Evolutionary conservation across 2,797 vertebrate genomes (phyloP), one percentile per base, ranked within the genome.

Genomic region (Erpetoichthys calabaricus): DNA sequence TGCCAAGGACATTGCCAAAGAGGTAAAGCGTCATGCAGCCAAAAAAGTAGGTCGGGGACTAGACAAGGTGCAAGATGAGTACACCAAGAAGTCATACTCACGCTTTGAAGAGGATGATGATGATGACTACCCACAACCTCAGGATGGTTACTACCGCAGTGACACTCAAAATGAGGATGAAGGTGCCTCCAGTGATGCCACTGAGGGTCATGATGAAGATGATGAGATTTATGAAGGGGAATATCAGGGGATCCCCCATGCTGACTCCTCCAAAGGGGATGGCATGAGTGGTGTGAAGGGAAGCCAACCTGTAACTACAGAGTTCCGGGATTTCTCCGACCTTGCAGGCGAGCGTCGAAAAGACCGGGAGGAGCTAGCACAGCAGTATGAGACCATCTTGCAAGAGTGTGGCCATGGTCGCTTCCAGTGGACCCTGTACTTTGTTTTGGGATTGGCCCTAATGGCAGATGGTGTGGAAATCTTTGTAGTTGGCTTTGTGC

Each of bases 341-440:
- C 74, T 80, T 9, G 89, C 92, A 60, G 87, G 76, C 0, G 90
- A 92, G 58, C 70, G 85, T 64, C 73, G 84, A 68, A 98, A 94
- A 73, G 92, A 96, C 63, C 79, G 85, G 63, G 92, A 97, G 73
- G 92, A 97, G 73, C 67, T 98, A 73, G 89, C 95, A 0, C 84
- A 98, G 77, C 95, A 98, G 74, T 98, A 98, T 0, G 95, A 98
- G 77, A 66, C 85, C 66, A 97, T 98, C 77, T 83, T 98, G 55
- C 91, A 96, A 73, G 95, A 98, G 54, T 98, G 95, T 0, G 94
- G 95, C 55, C 95, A 98, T 0, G 94, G 94, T 4, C 89, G 86
- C 63, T 98, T 98, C 86, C 95, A 98, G 85, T 98, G 95, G 95
- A 90, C 83, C 1, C 92, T 98, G 49, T 98, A 97, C 78, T 94